These are phyloP conservation scores for Dromas ardeola DNA, from an alignment of 2,113 vertebrate genomes.

Conservation along the genomic window DNA sequence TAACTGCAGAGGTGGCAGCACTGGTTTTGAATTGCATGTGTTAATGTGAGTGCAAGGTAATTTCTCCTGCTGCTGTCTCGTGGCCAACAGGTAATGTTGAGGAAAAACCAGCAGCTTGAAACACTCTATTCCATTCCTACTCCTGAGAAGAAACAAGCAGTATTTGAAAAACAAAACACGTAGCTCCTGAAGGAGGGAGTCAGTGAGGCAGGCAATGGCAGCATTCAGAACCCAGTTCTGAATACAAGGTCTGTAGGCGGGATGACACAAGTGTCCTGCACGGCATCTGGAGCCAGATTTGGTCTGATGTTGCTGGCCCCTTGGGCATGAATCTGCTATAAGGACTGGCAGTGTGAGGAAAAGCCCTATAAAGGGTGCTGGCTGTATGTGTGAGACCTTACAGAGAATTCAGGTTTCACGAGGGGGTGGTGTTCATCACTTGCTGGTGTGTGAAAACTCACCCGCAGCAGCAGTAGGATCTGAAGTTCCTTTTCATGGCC, in stretches of 20 bases:
- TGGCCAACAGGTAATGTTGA: neutral
- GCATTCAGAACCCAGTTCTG: neutral
- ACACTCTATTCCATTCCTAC: neutral
- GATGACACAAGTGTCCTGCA: neutral
- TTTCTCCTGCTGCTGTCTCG: neutral
- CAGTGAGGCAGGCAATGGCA: neutral
- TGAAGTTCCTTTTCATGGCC: neutral
- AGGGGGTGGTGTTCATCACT: neutral
- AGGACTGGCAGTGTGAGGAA: neutral
- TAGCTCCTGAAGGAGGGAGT: neutral
- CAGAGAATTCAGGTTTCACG: neutral
- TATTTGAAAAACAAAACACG: neutral
- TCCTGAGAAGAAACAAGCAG: neutral
- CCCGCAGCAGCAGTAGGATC: neutral
- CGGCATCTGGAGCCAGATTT: neutral
- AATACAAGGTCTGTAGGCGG: neutral
- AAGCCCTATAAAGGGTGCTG: neutral
- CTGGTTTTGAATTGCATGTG: neutral
- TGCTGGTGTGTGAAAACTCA: neutral
- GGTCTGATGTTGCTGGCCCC: fast-evolving
- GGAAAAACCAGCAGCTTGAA: neutral
- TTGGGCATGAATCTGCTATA: neutral
- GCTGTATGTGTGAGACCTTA: neutral
- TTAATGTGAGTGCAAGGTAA: neutral
- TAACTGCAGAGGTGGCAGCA: neutral